Evolutionary conservation across 1,140 invertebrate genomes (phyloP), one percentile per base, ranked within the genome.

Genomic region (Plodia interpunctella): DNA sequence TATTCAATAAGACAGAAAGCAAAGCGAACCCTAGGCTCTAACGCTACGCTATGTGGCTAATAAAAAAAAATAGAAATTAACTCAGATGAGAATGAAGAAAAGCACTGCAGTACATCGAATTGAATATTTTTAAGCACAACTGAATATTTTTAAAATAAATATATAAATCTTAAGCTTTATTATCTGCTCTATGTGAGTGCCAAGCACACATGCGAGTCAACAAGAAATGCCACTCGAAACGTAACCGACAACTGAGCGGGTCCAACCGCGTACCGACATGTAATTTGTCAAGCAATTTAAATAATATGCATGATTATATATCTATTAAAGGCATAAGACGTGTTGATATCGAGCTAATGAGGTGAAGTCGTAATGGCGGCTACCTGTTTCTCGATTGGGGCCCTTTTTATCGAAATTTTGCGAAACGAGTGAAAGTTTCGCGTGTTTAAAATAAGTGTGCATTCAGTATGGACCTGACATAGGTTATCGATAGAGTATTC

Each of bases 281-380:
- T 83, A 86, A 86, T 86, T 84, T 87, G 81, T 84, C 82, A 82
- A 62, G 81, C 78, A 83, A 87, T 85, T 87, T 87, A 76, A 85
- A 87, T 87, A 87, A 85, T 85, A 78, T 76, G 70, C 78, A 82
- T 84, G 77, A 84, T 87, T 83, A 85, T 75, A 84, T 84, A 84
- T 85, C 80, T 83, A 84, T 87, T 84, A 85, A 81, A 77, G 68
- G 63, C 68, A 75, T 71, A 76, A 76, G 70, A 78, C 75, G 75
- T 82, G 79, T 82, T 81, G 80, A 85, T 87, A 80, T 78, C 74
- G 71, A 75, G 76, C 75, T 85, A 83, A 81, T 76, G 68, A 76
- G 75, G 62, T 72, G 68, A 65, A 63, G 54, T 62, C 19, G 66
- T 60, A 74, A 69, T 68, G 53, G 30, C 49, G 28, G 60, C 69